A percentile compares a stretch with the other conserved stretches of the same genome.
Conservation (phyloP, 2,797 vertebrate species). For the Epinephelus awoara region DNA sequence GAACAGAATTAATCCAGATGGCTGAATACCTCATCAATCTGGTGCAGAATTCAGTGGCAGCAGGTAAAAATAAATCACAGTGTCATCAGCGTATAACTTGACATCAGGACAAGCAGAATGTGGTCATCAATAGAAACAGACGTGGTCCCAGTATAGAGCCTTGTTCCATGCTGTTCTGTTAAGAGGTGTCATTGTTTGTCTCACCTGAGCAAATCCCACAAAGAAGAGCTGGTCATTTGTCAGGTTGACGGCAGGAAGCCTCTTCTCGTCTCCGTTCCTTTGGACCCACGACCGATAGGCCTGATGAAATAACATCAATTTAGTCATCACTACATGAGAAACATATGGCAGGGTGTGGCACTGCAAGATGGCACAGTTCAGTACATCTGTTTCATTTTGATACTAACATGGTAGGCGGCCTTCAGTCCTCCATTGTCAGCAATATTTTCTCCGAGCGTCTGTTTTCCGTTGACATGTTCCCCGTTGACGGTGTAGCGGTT, state of each 20-base stretch:
- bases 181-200: neutral
- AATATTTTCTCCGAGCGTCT: slow-evolving; percentile 97
- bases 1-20: too few species aligned
- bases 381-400: too few species aligned
- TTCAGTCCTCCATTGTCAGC: slow-evolving; percentile 97
- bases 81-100: neutral
- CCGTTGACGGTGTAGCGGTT: slow-evolving; percentile 90
- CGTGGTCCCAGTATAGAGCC: neutral
- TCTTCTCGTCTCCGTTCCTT: slow-evolving; percentile 91
- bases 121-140: neutral
- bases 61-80: neutral
- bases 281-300: slow-evolving; percentile 93
- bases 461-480: slow-evolving; percentile 94
- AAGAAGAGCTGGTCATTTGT: slow-evolving; percentile 98
- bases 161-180: neutral
- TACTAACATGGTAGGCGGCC: slow-evolving; percentile 94
- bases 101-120: neutral
- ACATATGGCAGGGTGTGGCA: neutral
- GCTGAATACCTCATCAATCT: too few species aligned
- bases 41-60: too few species aligned
- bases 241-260: slow-evolving; percentile 92
- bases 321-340: neutral
- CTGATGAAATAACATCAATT: slow-evolving; percentile 70
- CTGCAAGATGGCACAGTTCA: too few species aligned
- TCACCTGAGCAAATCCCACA: slow-evolving; percentile 96